Conservation (phyloP, 2,888 invertebrate genomes). For the Neria commutata region DNA sequence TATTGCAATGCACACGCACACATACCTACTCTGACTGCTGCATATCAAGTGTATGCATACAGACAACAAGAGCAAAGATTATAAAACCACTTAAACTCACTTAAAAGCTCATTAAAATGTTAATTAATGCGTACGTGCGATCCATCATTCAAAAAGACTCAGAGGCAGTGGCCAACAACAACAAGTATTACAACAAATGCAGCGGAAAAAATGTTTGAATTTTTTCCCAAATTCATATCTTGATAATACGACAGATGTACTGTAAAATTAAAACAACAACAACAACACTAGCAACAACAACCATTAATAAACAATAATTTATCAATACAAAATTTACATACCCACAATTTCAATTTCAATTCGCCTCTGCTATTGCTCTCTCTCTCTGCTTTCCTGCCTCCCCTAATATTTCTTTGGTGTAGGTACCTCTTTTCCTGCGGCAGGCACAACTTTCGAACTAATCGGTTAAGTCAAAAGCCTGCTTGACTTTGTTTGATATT, state of each 20-base stretch:
- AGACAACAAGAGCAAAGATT: not conserved
- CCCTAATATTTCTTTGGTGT: not conserved
- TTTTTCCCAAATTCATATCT: conserved; percentile 6
- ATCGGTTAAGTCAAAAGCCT: conserved; percentile 25
- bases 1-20: too few relatives aligned
- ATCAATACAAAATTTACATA: not conserved
- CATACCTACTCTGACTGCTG: too few relatives aligned
- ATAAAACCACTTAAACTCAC: conserved; percentile 28
- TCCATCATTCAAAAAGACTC: conserved; percentile 16
- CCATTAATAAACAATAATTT: not conserved
- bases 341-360: not conserved
- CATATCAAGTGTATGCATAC: too few relatives aligned
- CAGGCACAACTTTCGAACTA: conserved; percentile 19
- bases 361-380: not conserved
- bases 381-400: too few relatives aligned
- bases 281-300: conserved; percentile 8
- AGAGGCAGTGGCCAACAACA: not conserved
- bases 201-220: not conserved
- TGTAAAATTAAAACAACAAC: conserved; percentile 28
- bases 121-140: conserved; percentile 40
- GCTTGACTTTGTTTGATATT: not conserved
- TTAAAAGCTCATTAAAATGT: conserved; percentile 51
- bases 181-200: not conserved
- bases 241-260: conserved; percentile 15
- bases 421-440: not conserved